Evolutionary conservation across 2,797 vertebrate species (phyloP), one percentile per base, ranked within the genome.

Genomic region (Rhabdophis nuchalis): DNA sequence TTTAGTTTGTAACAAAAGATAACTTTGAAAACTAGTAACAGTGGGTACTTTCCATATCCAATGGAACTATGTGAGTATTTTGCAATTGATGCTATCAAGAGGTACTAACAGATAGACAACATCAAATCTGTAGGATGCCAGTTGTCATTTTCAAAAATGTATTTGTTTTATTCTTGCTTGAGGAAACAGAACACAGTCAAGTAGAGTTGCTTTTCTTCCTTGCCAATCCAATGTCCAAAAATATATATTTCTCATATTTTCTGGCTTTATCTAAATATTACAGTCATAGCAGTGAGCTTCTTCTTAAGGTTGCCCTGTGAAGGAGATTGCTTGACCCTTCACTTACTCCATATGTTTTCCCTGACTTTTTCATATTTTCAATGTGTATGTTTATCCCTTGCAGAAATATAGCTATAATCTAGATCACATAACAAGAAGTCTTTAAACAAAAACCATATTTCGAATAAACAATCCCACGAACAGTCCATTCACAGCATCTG

Each of bases 111-210:
- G 90, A 68, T 86, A 58, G 64, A 68, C 27, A 53, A 58, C 12
- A 41, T 86, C 32, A 86, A 86, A 86, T 64, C 41, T 86, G 27
- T 46, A 86, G 82, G 10, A 86, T 53, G 41, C 82, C 18, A 32
- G 46, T 53, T 91, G 85, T 86, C 85, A 36, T 91, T 91, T 86
- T 53, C 32, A 91, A 86, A 91, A 60, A 32, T 91, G 85, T 61
- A 16, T n/a, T 86, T 91, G 90, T 86, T 86, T 64, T 64, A 91
- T 86, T 85, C 13, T 91, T 91, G 90, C 57, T 91, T 11, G 90
- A 64, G 82, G 58, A 50, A 91, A 91, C 46, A 53, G n/a, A 57
- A 64, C 57, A 86, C 61, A 86, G 36, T 53, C 86, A 91, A 86
- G 46, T 50, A 36, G 85, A 86, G 20, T n/a, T 64, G 58, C 32